These are phyloP conservation scores for Synanthedon tipuliformis DNA, from an alignment of 2,888 invertebrate species.

Conservation along the genomic window DNA sequence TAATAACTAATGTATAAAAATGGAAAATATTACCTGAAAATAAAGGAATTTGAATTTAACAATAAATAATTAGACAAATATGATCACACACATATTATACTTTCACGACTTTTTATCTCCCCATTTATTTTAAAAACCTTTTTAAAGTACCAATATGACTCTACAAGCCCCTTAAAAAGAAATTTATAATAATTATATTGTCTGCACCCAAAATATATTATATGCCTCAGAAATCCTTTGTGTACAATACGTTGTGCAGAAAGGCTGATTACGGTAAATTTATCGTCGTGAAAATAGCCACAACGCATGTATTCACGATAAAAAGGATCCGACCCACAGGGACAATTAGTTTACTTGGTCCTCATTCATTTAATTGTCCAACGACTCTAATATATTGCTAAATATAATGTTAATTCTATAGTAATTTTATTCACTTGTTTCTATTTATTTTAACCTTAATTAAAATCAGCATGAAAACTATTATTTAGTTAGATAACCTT, in stretches of 20 bases:
- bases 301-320: constrained; percentile 1
- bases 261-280: constrained; percentile 2
- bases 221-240: background rate
- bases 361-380: constrained; percentile 1
- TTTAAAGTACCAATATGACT: too few relatives aligned
- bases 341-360: constrained; percentile 2
- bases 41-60: too few relatives aligned
- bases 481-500: too few relatives aligned
- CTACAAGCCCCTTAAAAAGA: too few relatives aligned
- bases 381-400: background rate
- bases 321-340: background rate
- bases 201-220: background rate
- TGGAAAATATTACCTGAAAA: too few relatives aligned
- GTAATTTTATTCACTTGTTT: too few relatives aligned
- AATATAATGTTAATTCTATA: background rate
- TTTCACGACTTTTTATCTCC: too few relatives aligned
- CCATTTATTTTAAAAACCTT: background rate
- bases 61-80: too few relatives aligned
- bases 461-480: too few relatives aligned
- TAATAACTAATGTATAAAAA: too few relatives aligned
- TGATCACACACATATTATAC: too few relatives aligned
- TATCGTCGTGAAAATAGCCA: constrained; percentile 1
- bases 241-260: background rate
- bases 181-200: background rate
- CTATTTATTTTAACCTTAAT: too few relatives aligned